These are phyloP conservation scores for Spinibarbus caldwelli DNA, from an alignment of 2,797 vertebrate species.

Conservation along the genomic window DNA sequence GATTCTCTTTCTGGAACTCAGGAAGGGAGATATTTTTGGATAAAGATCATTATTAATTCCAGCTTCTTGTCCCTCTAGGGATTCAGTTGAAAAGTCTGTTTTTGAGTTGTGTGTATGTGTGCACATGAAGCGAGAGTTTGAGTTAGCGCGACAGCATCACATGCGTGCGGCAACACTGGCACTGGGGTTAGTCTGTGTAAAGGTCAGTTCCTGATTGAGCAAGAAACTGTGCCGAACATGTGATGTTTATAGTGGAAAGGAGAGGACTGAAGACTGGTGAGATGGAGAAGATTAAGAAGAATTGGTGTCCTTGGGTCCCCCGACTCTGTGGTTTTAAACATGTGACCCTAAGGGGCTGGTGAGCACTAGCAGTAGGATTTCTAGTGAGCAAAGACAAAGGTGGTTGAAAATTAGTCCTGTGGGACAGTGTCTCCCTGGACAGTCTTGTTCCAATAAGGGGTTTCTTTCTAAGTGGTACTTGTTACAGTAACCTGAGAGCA, in stretches of 20 bases:
- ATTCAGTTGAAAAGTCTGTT: background rate
- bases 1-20: background rate
- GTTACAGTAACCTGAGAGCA: background rate
- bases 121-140: background rate
- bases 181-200: slow-evolving; percentile 56
- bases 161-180: background rate
- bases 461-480: background rate
- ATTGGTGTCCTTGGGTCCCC: background rate
- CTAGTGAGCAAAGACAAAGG: background rate
- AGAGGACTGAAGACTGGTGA: background rate
- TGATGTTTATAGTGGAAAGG: slow-evolving; percentile 10
- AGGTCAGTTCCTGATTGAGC: slow-evolving; percentile 47
- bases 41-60: slow-evolving; percentile 6
- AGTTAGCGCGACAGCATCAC: slow-evolving; percentile 2
- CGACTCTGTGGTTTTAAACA: background rate
- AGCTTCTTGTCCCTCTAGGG: background rate
- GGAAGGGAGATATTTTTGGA: background rate
- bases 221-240: slow-evolving; percentile 39
- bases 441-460: background rate
- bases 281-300: slow-evolving; percentile 12
- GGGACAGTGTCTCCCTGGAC: background rate
- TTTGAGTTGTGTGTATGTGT: slow-evolving; percentile 11
- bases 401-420: background rate
- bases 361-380: too few relatives aligned
- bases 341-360: too few relatives aligned